Base-by-base conservation (phyloP, 2,888 invertebrate genomes). In the Agrochola macilenta region DNA sequence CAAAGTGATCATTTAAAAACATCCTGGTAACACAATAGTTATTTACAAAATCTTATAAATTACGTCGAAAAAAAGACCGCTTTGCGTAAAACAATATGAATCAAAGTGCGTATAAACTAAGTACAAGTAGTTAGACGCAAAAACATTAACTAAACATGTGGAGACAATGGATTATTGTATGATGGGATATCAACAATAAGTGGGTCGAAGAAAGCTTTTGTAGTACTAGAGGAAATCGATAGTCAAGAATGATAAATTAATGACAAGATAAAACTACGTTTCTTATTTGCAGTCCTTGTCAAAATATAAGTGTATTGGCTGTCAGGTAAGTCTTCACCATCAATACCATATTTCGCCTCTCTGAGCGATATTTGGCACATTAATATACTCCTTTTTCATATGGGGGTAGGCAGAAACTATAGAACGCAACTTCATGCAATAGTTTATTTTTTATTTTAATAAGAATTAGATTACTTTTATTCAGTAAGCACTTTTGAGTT, bases 141-240 rank as follows among this genome's bases (percentile, higher is more conserved):
- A 90, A 89, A 89, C 86, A 86, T 87, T 88, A 88, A 87, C 82
- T 85, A 89, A 89, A 90, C 90, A 88, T 49, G 26, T 30, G 70
- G 17, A 86, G 87, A 93, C 93, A 93, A 93, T 93, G 90, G 92
- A 87, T 88, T 91, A 90, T 92, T 93, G 88, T 92, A 72, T 54
- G 73, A 69, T 68, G 60, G 63, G 75, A 80, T 86, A 81, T 82
- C 84, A 89, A 86, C 83, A 89, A 79, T 77, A 83, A 77, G 76
- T 75, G 54, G 70, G 43, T 68, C 52, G 52, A 49, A 26, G 71
- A 74, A 80, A 87, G 74, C 83, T 90, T 88, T 89, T 84, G 70
- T 83, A 83, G 80, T 88, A 90, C 90, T 68, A 76, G 0, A 46
- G 57, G 69, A 30, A 68, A 14, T 72, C 79, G 77, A 60, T 74